Evolutionary conservation across 2,113 vertebrate species (phyloP), one percentile per base, ranked within the genome.

Genomic region (Beaufortia kweichowensis): DNA sequence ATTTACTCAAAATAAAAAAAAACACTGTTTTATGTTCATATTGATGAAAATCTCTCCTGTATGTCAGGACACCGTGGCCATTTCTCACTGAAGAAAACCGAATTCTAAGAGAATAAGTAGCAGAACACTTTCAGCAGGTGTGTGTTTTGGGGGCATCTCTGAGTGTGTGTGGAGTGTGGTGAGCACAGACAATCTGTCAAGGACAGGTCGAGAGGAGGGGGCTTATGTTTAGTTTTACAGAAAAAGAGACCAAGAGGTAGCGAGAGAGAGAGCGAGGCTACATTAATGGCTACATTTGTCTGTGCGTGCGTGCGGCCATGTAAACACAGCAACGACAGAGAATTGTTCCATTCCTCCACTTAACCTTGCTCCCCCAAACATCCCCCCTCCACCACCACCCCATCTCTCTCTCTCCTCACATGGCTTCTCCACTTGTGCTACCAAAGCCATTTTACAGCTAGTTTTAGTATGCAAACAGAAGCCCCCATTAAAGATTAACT

Each of bases 401-500:
- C 33, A 65, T 46, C 84, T 88, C 81, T 78, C 21, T 41, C 78
- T 75, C 62, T 74, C 67, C 48, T 55, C 11, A 10, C 53, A 59
- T 50, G 61, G 60, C 31, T 21, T 24, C 50, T 67, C 31, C 23
- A 83, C 84, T 88, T 85, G 82, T 91, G 89, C 91, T 89, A 84
- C 82, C 82, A 85, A 87, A 90, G 90, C 89, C 87, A 89, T 92
- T 91, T 91, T 80, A 86, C 79, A 86, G 84, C 88, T 90, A 86
- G 17, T 55, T 39, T 55, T 72, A 35, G 87, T 89, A 88, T 84
- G 85, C 86, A 79, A 88, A 88, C 46, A 81, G 86, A 82, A 84
- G 84, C 84, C 62, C 83, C 84, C 89, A 92, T 93, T 87, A 92
- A 92, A 89, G 80, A 88, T 91, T 91, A 86, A 91, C 82, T 59